Evolutionary conservation across 2,888 invertebrate species (phyloP).

Genomic region (Himalopsyche kuldschensis): DNA sequence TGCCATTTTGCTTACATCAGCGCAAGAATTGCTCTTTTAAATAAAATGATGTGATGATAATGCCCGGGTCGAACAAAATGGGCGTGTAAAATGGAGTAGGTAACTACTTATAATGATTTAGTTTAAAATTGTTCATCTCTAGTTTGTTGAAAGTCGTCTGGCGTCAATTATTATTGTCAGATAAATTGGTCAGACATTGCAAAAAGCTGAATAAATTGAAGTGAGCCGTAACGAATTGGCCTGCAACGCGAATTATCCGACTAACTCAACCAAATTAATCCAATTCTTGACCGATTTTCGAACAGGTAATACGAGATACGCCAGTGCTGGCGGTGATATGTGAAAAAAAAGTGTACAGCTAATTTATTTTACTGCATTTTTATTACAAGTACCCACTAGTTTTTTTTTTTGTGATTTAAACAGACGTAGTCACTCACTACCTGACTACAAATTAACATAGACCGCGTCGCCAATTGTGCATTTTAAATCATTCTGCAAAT

Average conservation of each 20-base stretch:
- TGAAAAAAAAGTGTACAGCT: too few relatives aligned
- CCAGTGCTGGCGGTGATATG: not conserved
- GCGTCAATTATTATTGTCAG: not conserved
- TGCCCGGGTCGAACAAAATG: too few relatives aligned
- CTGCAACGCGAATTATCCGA: conserved; percentile 6
- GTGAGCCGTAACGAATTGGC: conserved; percentile 2
- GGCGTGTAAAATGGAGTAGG: too few relatives aligned
- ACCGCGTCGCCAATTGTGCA: too few relatives aligned
- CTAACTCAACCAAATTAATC: conserved; percentile 11
- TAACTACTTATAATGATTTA: not conserved
- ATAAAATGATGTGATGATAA: too few relatives aligned
- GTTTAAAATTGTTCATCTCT: not conserved
- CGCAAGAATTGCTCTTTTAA: too few relatives aligned
- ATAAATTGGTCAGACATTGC: not conserved
- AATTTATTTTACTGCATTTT: not conserved
- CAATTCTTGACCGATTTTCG: conserved; percentile 16
- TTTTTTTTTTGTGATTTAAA: too few relatives aligned
- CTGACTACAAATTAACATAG: too few relatives aligned
- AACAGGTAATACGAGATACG: not conserved
- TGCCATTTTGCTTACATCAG: too few relatives aligned
- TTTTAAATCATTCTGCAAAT: too few relatives aligned
- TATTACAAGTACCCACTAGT: too few relatives aligned
- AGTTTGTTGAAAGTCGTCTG: not conserved
- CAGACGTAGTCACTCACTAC: too few relatives aligned
- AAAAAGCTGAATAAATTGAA: conserved; percentile 1